phyloP scores from a whole-genome alignment of 2,113 vertebrate species.

The Butorides virescens region DNA sequence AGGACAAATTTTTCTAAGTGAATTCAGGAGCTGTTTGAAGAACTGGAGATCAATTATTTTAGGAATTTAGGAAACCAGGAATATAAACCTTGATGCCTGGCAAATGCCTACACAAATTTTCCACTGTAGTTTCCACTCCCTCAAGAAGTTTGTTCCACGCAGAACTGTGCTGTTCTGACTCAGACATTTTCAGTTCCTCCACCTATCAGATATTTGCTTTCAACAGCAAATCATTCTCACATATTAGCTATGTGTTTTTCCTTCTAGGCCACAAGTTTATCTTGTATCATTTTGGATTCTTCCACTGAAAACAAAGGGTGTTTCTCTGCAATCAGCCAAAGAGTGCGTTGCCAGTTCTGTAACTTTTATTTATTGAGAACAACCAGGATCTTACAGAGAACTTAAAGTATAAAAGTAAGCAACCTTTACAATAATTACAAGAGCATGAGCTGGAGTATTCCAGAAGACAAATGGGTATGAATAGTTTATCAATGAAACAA shows the following conservation, averaged over 20 bases:
- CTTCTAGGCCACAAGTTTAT: not conserved
- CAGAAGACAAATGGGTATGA: conserved; percentile 31
- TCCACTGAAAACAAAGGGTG: not conserved
- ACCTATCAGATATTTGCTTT: not conserved
- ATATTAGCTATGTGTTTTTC: not conserved
- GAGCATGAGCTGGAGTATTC: not conserved
- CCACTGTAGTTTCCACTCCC: not conserved
- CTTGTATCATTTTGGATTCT: not conserved
- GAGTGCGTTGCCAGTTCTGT: not conserved
- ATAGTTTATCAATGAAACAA: conserved; percentile 29
- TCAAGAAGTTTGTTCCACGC: accelerated
- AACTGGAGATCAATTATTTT: not conserved
- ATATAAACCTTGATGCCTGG: not conserved
- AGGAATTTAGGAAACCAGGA: not conserved
- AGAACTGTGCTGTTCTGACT: not conserved
- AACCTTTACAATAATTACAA: conserved; percentile 21
- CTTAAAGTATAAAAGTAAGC: conserved; percentile 7
- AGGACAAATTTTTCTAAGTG: not conserved
- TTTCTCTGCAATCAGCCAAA: not conserved
- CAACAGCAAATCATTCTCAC: not conserved
- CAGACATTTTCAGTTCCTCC: not conserved
- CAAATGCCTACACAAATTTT: not conserved
- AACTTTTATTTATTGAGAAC: not conserved
- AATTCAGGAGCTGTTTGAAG: not conserved
- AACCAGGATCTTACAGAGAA: not conserved